Base-by-base conservation (phyloP, 35 echinoderm and acorn worm species). In the Acanthaster planci region DNA sequence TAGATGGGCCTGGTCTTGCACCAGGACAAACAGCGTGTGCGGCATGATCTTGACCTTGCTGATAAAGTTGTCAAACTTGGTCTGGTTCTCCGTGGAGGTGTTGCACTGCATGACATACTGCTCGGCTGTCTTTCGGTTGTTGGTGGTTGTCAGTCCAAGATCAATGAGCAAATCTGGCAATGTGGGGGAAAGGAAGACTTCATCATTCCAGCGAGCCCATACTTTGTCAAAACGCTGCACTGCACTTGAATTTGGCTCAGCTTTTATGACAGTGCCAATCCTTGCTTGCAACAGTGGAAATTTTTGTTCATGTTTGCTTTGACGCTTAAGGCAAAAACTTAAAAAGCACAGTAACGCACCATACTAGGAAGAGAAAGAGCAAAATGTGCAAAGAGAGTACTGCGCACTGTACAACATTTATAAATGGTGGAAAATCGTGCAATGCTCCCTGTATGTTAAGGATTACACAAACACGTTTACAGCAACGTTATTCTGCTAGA, bases 1-100 rank as follows among this genome's bases (percentile, higher is more conserved):
- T 31, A 94, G 76, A 34, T 94, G 92, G 10, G 92, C 92, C 40
- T 98, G 95, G 60, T 98, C 95, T 32, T 93, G 95, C 30, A 98
- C 60, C 2, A 98, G 75, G 21, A 98, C 95, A 86, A 91, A 98
- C 81, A 98, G 60, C 35, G 95, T 98, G 50, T 98, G 88, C 26
- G 91, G 92, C 56, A 87, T 90, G 19, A 78, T 83, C 60, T 91
- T 90, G 40, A 98, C 91, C 38, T 90, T 90, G 39, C 77, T 86
- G 16, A 93, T n/a, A 44, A 98, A 91, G 21, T 86, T 37, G 42
- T 98, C 95, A 93, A 91, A 98, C 40, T 93, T 90, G 80, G 88
- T 52, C 51, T 93, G 92, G 55, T 68, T 98, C 34, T 84, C 82
- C 60, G 55, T 59, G n/a, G 78, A 84, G 29, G 76, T 91, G 60